Evolutionary conservation across 1,140 invertebrate genomes (phyloP).

Genomic region (Coboldia fuscipes): DNA sequence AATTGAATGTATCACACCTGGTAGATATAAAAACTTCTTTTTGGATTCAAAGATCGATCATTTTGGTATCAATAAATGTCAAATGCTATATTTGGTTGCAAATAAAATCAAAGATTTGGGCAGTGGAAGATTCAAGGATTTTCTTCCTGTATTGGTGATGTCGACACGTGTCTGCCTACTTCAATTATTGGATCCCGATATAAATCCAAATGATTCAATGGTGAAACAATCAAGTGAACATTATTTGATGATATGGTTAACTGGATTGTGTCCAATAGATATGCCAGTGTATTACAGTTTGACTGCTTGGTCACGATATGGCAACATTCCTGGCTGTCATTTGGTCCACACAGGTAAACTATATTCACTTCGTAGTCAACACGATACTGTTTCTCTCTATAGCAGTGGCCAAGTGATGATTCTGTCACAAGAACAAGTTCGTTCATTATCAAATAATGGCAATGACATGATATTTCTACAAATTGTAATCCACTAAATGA

Average conservation of each 20-base stretch:
- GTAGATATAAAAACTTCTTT: constrained; percentile 11
- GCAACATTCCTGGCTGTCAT: constrained; percentile 7
- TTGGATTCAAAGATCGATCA: constrained; percentile 7
- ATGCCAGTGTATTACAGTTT: constrained; percentile 6
- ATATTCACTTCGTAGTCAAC: constrained; percentile 8
- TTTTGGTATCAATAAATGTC: constrained; percentile 8
- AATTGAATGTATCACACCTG: constrained; percentile 8
- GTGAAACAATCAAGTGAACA: neutral
- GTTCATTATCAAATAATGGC: constrained; percentile 6
- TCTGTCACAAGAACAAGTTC: constrained; percentile 6
- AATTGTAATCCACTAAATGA: constrained; percentile 8
- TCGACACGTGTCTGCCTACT: constrained; percentile 5
- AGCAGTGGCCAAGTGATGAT: constrained; percentile 6
- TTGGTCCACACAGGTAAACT: constrained; percentile 6
- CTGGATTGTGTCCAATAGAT: constrained; percentile 6
- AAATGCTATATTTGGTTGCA: constrained; percentile 10
- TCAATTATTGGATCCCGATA: constrained; percentile 1
- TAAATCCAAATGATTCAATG: neutral
- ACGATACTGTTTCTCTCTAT: constrained; percentile 5
- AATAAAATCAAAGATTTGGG: constrained; percentile 8
- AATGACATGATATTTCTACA: constrained; percentile 9
- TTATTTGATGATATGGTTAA: constrained; percentile 10
- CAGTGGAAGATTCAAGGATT: constrained; percentile 4
- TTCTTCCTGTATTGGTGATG: constrained; percentile 13
- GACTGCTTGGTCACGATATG: constrained; percentile 7